Conservation (phyloP, 1,140 invertebrate species). For the Triops longicaudatus region DNA sequence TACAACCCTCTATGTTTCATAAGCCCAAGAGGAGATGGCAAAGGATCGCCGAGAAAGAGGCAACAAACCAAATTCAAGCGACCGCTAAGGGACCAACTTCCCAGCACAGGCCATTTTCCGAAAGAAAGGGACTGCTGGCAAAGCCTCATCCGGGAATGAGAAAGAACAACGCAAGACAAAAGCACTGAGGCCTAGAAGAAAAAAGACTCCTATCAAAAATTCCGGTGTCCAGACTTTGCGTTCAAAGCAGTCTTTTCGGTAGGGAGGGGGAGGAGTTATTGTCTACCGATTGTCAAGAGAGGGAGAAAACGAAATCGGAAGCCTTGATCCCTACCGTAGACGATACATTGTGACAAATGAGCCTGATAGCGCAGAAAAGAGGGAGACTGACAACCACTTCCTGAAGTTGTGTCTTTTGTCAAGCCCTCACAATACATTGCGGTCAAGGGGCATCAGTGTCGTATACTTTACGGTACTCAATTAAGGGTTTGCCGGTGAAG, state of each 20-base stretch:
- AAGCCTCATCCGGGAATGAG: neutral
- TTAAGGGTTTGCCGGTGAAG: too few species aligned
- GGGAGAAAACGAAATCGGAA: neutral
- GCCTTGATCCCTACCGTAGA: neutral
- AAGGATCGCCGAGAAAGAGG: neutral
- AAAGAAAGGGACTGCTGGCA: neutral
- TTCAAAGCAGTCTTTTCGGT: neutral
- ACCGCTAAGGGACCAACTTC: neutral
- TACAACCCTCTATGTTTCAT: conserved; percentile 1
- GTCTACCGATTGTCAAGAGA: neutral
- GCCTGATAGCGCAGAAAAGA: neutral
- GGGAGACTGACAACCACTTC: neutral
- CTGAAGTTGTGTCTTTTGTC: neutral
- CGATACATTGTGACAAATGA: neutral
- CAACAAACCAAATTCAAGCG: neutral
- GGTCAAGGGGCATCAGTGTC: neutral
- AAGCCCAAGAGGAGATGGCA: conserved; percentile 10
- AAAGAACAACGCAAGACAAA: neutral
- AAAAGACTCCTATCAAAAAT: neutral
- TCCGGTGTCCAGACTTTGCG: neutral
- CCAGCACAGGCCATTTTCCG: neutral
- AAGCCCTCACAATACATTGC: neutral
- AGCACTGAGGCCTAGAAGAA: neutral
- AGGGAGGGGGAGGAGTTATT: neutral
- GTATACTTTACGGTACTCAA: neutral